These are phyloP conservation scores for Pollenia labialis DNA, from an alignment of 2,888 invertebrate species.

Conservation along the genomic window DNA sequence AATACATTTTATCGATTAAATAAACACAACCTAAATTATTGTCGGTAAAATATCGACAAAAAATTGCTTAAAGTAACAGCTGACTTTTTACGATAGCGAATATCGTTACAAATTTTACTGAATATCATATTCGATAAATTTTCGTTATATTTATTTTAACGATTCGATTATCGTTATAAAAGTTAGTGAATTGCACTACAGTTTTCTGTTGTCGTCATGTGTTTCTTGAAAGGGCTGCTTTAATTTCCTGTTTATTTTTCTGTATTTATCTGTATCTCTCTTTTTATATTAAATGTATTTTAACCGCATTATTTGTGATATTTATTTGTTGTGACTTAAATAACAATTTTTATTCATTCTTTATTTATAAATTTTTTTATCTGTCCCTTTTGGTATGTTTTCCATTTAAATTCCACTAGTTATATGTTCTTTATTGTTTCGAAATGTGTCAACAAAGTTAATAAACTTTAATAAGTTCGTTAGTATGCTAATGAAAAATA, in stretches of 20 bases:
- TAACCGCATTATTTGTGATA: slow-evolving; percentile 35
- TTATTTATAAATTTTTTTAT: not conserved
- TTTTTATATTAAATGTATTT: not conserved
- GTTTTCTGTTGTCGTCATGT: too few relatives aligned
- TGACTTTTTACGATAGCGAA: too few relatives aligned
- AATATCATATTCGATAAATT: too few relatives aligned
- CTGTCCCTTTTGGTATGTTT: not conserved
- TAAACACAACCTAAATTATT: too few relatives aligned
- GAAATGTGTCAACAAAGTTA: slow-evolving; percentile 42
- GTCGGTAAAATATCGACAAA: too few relatives aligned
- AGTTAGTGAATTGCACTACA: too few relatives aligned
- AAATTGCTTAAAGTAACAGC: too few relatives aligned
- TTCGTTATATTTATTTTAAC: too few relatives aligned
- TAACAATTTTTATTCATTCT: slow-evolving; percentile 16
- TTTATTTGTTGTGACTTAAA: slow-evolving; percentile 30
- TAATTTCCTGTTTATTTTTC: not conserved
- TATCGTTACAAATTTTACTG: too few relatives aligned
- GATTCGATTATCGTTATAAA: too few relatives aligned
- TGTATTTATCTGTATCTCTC: not conserved
- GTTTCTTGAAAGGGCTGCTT: too few relatives aligned
- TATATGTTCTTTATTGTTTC: slow-evolving; percentile 49
- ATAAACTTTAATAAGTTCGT: slow-evolving; percentile 60
- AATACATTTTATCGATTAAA: too few relatives aligned
- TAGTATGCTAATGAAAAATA: slow-evolving; percentile 51
- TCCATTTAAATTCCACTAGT: not conserved